Conservation (phyloP, 2,797 vertebrate species). For the Rhinoraja longicauda region DNA sequence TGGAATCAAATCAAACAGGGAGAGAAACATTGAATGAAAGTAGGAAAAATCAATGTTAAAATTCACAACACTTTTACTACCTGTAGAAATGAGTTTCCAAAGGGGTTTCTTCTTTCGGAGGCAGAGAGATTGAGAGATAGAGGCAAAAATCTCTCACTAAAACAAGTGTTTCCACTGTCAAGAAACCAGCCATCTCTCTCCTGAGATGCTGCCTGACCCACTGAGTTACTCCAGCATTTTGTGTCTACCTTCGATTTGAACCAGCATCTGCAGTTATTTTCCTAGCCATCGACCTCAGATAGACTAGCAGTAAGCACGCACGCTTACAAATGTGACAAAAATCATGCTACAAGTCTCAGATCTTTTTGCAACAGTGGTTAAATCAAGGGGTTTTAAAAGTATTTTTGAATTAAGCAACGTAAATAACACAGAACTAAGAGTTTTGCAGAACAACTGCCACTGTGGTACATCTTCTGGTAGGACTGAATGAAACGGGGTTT, state of each 20-base stretch:
- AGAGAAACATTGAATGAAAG: neutral
- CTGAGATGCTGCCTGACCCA: too few relatives aligned
- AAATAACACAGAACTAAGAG: neutral
- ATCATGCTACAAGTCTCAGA: neutral
- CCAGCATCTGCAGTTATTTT: too few relatives aligned
- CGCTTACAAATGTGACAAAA: neutral
- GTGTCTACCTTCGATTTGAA: too few relatives aligned
- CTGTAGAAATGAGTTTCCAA: neutral
- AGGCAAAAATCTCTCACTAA: neutral
- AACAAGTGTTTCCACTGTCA: neutral
- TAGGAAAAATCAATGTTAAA: neutral
- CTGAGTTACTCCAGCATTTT: too few relatives aligned
- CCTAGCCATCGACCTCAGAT: neutral
- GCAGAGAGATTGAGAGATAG: neutral
- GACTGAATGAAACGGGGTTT: neutral
- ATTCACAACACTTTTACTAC: neutral
- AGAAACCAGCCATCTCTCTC: neutral
- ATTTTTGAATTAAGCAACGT: slow-evolving; percentile 20
- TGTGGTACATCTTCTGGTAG: neutral
- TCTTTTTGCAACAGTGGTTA: neutral
- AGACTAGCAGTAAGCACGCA: neutral
- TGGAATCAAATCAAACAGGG: too few relatives aligned
- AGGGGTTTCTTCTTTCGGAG: neutral
- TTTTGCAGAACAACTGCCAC: neutral
- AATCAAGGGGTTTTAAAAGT: neutral